Percentiles rank a stretch among this genome's conserved stretches.
Conservation (phyloP, 2,113 vertebrate genomes). For the Phainopepla nitens region DNA sequence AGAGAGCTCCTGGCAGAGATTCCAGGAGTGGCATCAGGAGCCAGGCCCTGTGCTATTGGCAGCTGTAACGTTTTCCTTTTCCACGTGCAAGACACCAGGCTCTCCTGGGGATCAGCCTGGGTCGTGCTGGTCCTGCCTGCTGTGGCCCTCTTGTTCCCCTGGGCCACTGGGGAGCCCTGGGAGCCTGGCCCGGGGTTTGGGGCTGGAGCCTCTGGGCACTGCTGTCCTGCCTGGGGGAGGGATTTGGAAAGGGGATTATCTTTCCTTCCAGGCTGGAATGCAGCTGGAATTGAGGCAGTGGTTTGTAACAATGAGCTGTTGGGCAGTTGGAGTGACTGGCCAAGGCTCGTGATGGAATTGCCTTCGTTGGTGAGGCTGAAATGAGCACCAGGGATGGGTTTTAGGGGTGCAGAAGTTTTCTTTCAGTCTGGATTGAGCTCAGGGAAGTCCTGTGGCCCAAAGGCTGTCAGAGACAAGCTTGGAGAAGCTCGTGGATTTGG, state of each 20-base stretch:
- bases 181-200: background rate
- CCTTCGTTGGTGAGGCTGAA: background rate
- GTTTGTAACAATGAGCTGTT: background rate
- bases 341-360: background rate
- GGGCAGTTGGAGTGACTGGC: background rate
- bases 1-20: background rate
- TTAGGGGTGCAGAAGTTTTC: background rate
- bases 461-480: background rate
- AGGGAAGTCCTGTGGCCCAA: background rate
- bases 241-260: background rate
- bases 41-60: background rate
- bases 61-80: fast-evolving
- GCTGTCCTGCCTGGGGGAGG: background rate
- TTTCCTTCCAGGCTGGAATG: background rate
- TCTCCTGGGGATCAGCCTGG: background rate
- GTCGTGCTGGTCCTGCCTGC: too few relatives aligned
- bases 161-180: background rate
- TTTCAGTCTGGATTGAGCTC: background rate
- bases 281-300: background rate
- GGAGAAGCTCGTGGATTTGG: background rate
- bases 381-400: background rate
- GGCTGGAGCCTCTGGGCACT: background rate
- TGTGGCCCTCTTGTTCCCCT: background rate
- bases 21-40: background rate
- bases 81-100: too few relatives aligned